These are phyloP conservation scores for Heterocephalus glaber DNA, from an alignment of 2,113 vertebrate genomes.

Conservation along the genomic window DNA sequence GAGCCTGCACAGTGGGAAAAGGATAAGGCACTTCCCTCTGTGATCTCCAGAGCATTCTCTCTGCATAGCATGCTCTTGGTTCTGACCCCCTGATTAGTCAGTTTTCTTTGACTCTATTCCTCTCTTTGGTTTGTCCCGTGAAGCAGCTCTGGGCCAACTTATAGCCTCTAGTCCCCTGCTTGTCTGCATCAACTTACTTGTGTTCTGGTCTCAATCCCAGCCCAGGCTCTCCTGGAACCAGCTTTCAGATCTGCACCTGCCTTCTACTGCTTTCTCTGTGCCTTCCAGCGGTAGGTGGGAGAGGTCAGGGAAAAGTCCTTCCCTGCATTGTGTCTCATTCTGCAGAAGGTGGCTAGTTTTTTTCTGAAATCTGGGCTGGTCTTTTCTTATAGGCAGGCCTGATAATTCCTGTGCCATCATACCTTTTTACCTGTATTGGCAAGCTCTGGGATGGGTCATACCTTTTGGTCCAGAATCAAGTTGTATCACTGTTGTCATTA, in stretches of 20 bases:
- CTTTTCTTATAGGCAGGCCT: background rate
- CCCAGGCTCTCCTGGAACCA: background rate
- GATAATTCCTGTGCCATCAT: background rate
- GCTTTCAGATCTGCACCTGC: background rate
- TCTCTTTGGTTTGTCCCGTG: background rate
- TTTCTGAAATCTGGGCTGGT: background rate
- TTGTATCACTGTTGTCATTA: background rate
- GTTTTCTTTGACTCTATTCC: background rate
- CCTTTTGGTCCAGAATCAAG: background rate
- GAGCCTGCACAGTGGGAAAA: background rate
- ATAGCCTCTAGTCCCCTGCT: background rate
- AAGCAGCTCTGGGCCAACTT: background rate
- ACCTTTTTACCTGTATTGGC: background rate
- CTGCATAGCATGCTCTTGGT: background rate
- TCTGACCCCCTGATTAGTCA: constrained; percentile 6
- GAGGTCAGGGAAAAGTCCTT: background rate
- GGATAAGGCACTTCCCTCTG: background rate
- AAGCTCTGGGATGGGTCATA: background rate
- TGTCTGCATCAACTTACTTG: background rate
- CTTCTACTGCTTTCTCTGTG: background rate
- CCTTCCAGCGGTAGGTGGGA: background rate
- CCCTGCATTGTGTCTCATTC: background rate
- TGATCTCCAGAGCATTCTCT: background rate
- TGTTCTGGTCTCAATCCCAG: background rate
- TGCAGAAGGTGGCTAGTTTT: no score